phyloP scores from a whole-genome alignment of 2,113 vertebrate genomes.

The Ondatra zibethicus region DNA sequence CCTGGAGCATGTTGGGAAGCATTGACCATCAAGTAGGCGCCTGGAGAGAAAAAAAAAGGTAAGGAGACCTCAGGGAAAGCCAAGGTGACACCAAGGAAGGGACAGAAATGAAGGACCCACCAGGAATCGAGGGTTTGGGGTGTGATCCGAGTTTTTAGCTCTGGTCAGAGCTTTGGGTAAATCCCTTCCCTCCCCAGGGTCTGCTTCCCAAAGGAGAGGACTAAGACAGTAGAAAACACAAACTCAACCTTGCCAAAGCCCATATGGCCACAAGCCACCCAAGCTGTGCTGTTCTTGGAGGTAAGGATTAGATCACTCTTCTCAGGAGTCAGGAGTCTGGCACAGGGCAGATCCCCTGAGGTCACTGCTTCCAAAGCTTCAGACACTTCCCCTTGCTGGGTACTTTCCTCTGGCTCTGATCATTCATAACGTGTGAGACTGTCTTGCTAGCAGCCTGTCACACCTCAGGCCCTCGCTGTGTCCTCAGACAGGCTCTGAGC shows the following conservation, averaged over 20 bases:
- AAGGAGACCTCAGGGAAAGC: slow-evolving; percentile 33
- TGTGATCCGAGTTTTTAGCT: not conserved
- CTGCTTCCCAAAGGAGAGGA: slow-evolving; percentile 31
- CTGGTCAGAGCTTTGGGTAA: not conserved
- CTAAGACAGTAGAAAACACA: not conserved
- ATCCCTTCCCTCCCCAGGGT: not conserved
- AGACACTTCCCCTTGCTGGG: not conserved
- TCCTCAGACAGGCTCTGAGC: not conserved
- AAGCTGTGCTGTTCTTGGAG: not conserved
- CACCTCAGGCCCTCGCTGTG: not conserved
- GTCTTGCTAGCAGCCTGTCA: not conserved
- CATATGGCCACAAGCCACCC: not conserved
- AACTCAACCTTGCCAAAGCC: slow-evolving; percentile 12
- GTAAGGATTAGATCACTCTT: not conserved
- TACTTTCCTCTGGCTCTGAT: not conserved
- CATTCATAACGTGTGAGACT: not conserved
- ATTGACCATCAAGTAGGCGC: slow-evolving; percentile 98
- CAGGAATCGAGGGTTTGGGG: not conserved
- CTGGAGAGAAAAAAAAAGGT: slow-evolving; percentile 80
- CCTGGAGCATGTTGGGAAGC: slow-evolving; percentile 94
- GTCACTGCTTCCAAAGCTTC: slow-evolving; percentile 2
- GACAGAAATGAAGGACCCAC: slow-evolving; percentile 3
- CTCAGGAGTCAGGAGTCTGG: not conserved
- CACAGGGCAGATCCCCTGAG: not conserved
- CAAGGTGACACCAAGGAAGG: slow-evolving; percentile 67